A percentile compares a stretch with the other conserved stretches of the same genome.
These are phyloP conservation scores for Ennomos erosarius DNA, from an alignment of 2,888 invertebrate species.

Conservation along the genomic window DNA sequence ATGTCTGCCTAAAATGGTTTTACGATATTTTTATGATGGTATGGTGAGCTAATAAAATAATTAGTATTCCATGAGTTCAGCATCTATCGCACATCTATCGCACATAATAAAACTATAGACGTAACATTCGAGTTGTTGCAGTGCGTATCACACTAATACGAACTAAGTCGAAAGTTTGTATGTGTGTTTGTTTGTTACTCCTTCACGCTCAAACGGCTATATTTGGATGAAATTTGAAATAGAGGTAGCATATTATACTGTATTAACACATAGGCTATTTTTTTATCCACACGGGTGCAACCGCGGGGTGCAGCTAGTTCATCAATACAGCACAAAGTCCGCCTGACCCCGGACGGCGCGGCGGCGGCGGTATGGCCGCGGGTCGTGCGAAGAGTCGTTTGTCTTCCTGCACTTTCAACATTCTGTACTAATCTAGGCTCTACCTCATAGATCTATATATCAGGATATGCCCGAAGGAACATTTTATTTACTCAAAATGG, in stretches of 20 bases:
- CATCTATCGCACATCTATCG: constrained; percentile 4
- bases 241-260: no score
- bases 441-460: no score
- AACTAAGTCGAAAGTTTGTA: no score
- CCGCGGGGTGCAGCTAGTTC: no score
- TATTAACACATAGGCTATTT: no score
- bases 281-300: no score
- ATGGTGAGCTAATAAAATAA: constrained; percentile 8
- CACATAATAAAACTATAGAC: neutral
- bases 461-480: no score
- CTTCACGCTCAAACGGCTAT: no score
- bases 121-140: constrained; percentile 10
- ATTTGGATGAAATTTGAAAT: no score
- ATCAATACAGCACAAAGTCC: constrained; percentile 21
- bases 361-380: constrained; percentile 19
- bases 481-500: no score
- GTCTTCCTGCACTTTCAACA: constrained; percentile 41
- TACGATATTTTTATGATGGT: constrained; percentile 10
- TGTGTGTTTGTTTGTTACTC: no score
- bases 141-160: no score
- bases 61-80: neutral
- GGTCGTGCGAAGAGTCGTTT: constrained; percentile 37
- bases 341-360: constrained; percentile 25
- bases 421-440: constrained; percentile 20
- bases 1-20: neutral